Base-by-base conservation (phyloP, 2,797 vertebrate genomes). In the Pipistrellus kuhlii region DNA sequence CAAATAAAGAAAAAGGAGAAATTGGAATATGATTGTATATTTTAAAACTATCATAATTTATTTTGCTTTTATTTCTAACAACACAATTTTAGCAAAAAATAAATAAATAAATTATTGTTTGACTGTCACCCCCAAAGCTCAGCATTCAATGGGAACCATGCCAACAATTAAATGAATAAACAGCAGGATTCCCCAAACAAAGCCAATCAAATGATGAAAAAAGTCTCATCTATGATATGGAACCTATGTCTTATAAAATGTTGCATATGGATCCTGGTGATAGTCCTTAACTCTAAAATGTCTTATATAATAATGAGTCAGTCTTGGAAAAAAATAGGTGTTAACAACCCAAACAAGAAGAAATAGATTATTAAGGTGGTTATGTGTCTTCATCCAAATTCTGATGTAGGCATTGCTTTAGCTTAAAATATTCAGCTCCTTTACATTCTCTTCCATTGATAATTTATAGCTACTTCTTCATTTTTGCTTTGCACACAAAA, bases 91-190 rank as follows among this genome's bases (percentile, higher is more conserved):
- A 87, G 12, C 44, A 80, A 71, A 48, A 85, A 64, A 69, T 9
- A 75, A 14, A 62, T 1, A 59, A 23, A 57, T 55, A 38, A 48
- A 57, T 25, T 1, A 23, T 62, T 51, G 2, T 41, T 11, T 44
- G 35, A 48, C 25, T 80, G 27, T 77, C 9, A 46, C 3, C 8
- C 10, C 2, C 53, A 53, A 68, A 78, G 13, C 9, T 85, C 27
- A 46, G 53, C 23, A 77, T 82, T 78, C 77, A 51, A 59, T 1
- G 57, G 93, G 94, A 90, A 30, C 46, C 48, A 76, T 46, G 69
- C 78, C 85, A 93, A 95, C 87, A 93, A 72, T 88, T 85, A 95
- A 95, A 92, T 95, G 94, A 95, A 44, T 87, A 85, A 83, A n/a
- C 95, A 93, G 93, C 85, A 64, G 93, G 81, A 76, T 76, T 94